phyloP scores from a whole-genome alignment of 2,888 invertebrate genomes.

The Molanna angustata region DNA sequence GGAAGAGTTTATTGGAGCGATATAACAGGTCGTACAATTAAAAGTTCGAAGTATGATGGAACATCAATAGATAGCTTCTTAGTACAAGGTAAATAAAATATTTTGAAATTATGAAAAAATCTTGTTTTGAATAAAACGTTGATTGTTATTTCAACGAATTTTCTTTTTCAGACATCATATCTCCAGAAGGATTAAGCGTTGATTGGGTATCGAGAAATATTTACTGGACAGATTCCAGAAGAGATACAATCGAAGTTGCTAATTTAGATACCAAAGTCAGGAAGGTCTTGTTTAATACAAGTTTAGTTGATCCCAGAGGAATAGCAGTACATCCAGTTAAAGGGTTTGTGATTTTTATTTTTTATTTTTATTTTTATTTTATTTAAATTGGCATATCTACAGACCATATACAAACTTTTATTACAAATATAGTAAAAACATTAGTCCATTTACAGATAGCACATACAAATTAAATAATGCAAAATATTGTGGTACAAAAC shows the following conservation, averaged over 20 bases:
- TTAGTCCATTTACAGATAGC: no score
- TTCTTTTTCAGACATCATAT: conserved; percentile 68
- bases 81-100: neutral
- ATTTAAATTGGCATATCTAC: no score
- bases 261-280: conserved; percentile 74
- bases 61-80: conserved; percentile 60
- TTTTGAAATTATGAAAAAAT: neutral
- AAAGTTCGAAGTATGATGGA: conserved; percentile 75
- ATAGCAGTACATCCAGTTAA: conserved; percentile 89
- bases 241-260: conserved; percentile 86
- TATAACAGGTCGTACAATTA: conserved; percentile 74
- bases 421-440: no score
- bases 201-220: conserved; percentile 92
- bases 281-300: conserved; percentile 71
- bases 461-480: no score
- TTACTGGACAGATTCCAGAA: conserved; percentile 95
- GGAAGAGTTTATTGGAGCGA: conserved; percentile 93
- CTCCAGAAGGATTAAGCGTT: conserved; percentile 91
- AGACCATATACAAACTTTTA: no score
- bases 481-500: no score
- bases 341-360: conserved; percentile 56
- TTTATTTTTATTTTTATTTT: conserved; percentile 17
- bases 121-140: neutral
- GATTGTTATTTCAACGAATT: neutral
- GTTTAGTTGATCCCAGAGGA: conserved; percentile 88